These are phyloP conservation scores for Lepus europaeus DNA, from an alignment of 2,113 vertebrate genomes.

Conservation along the genomic window DNA sequence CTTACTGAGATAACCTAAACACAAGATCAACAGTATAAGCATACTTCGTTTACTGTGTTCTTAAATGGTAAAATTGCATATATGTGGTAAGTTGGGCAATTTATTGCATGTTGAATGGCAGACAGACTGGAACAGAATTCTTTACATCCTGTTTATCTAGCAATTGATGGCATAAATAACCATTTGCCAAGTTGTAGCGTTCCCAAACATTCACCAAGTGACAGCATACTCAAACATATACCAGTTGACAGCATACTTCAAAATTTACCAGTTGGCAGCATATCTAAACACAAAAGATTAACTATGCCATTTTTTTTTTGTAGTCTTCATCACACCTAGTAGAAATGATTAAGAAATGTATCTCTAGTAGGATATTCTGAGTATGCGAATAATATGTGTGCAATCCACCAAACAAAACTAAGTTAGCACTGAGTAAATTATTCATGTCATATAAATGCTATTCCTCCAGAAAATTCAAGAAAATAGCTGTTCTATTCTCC, in stretches of 20 bases:
- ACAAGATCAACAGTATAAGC: neutral
- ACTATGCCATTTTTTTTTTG: neutral
- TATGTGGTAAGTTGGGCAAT: neutral
- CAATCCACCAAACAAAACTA: neutral
- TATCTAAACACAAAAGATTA: neutral
- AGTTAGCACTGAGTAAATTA: neutral
- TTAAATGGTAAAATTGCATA: slow-evolving; percentile 4
- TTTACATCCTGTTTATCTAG: neutral
- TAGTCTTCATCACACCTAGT: neutral
- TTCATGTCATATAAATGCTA: neutral
- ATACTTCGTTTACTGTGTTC: neutral
- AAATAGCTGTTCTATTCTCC: neutral
- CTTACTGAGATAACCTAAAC: neutral
- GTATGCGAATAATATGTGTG: neutral
- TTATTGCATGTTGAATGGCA: neutral
- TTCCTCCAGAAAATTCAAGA: slow-evolving; percentile 4
- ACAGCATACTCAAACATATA: neutral
- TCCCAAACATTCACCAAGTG: neutral
- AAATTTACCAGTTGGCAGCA: neutral
- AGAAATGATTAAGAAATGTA: slow-evolving; percentile 30
- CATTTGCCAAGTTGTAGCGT: neutral
- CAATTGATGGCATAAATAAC: neutral
- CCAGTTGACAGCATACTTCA: neutral
- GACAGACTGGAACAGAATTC: neutral
- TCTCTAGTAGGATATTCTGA: neutral